phyloP scores from a whole-genome alignment of 2,113 vertebrate genomes.

The Copsychus sechellarum region DNA sequence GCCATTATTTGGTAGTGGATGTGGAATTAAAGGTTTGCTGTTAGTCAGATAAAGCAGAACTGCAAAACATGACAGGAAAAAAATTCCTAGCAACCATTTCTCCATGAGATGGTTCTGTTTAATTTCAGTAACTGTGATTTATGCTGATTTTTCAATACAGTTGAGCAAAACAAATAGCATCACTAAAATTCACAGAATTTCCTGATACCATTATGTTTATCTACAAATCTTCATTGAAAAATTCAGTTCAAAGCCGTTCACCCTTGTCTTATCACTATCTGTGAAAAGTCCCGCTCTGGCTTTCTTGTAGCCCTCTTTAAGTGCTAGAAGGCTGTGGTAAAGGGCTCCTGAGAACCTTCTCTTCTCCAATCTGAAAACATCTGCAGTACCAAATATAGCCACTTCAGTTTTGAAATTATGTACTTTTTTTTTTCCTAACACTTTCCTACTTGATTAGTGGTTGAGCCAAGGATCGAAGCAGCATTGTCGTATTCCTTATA shows the following conservation, averaged over 20 bases:
- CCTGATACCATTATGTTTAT: conserved; percentile 6
- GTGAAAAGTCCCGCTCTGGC: not conserved
- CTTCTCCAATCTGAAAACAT: not conserved
- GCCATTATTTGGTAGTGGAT: not conserved
- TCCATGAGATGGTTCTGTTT: not conserved
- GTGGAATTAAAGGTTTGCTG: not conserved
- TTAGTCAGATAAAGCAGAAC: conserved; percentile 3
- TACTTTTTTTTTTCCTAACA: not conserved
- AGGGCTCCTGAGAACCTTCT: not conserved
- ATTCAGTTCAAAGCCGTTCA: not conserved
- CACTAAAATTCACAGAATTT: not conserved
- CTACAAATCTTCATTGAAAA: not conserved
- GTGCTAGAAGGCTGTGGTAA: not conserved
- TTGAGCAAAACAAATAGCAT: conserved; percentile 11
- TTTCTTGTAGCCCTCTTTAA: not conserved
- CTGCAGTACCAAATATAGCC: not conserved
- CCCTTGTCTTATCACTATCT: not conserved
- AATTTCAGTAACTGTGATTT: conserved; percentile 39
- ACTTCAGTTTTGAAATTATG: not conserved
- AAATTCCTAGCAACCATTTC: not conserved
- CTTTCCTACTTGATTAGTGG: not conserved
- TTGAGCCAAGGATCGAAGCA: not conserved
- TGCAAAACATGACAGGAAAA: not conserved
- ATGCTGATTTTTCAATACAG: not conserved
- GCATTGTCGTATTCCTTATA: not conserved